Evolutionary conservation across 2,797 vertebrate genomes (phyloP), one percentile per base, ranked within the genome.

Genomic region (Gymnodraco acuticeps): DNA sequence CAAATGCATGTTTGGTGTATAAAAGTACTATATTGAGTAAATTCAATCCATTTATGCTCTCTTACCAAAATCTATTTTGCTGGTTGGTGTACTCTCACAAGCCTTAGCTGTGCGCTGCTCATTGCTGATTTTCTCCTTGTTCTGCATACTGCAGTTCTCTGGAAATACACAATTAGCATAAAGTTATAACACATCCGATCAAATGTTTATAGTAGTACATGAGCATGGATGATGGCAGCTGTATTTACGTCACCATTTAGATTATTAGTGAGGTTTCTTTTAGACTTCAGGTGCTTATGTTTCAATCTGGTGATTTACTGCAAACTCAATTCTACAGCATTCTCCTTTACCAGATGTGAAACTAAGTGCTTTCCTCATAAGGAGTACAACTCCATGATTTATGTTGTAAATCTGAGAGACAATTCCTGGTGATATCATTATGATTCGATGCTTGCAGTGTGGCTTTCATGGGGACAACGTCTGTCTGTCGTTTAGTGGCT

Each of bases 81-180:
- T 83, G 62, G 16, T 81, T 0, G 0, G 9, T n/a, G 78, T 81
- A 11, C 17, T 77, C 64, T 89, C 91, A 68, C 93, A 95, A 5
- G 82, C 50, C 64, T 83, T 89, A 0, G 4, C 47, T 10, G 20
- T 74, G n/a, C 93, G 91, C 0, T 72, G 50, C 1, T 68, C 12
- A 15, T 80, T 77, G 27, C 0, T 4, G 41, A 93, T 77, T 2
- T 88, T 6, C 0, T 65, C 83, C 19, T 77, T 90, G 77, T 91
- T 93, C 84, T 91, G 92, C 79, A 85, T 70, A 58, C 91, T 90
- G 83, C 94, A 95, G 53, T 91, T 87, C 71, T 94, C 93, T 95
- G 54, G 4, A 77, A 73, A 64, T 2, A 73, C 4, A 65, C 0
- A 42, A 20, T 8, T 10, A 0, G 3, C 11, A 70, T 17, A 58